These are phyloP conservation scores for Sebastes aleutianus DNA, from an alignment of 2,797 vertebrate species.

Conservation along the genomic window DNA sequence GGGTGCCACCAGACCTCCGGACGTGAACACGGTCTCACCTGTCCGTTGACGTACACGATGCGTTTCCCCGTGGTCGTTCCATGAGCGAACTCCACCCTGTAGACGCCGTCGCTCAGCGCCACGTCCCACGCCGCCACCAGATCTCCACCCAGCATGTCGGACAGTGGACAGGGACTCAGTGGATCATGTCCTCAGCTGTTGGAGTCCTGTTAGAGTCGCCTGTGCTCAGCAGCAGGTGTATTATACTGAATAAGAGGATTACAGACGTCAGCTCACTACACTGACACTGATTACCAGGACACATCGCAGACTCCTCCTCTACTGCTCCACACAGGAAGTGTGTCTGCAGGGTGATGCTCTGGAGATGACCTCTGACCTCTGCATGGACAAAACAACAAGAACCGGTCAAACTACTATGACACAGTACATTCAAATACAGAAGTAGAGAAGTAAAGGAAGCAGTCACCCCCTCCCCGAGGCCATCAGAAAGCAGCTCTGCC, in stretches of 20 bases:
- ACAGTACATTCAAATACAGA: too few relatives aligned
- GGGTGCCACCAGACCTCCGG: too few relatives aligned
- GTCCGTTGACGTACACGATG: slow-evolving; percentile 89
- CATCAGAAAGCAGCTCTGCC: too few relatives aligned
- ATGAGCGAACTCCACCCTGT: slow-evolving; percentile 93
- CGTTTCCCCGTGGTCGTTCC: slow-evolving; percentile 94
- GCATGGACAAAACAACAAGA: background rate
- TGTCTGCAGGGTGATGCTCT: too few relatives aligned
- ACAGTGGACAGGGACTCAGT: fast-evolving
- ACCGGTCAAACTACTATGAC: too few relatives aligned
- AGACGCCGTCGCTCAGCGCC: slow-evolving; percentile 89
- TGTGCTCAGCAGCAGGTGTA: too few relatives aligned
- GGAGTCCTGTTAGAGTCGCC: too few relatives aligned
- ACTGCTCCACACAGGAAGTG: background rate
- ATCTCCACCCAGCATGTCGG: slow-evolving; percentile 81
- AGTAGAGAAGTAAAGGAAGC: too few relatives aligned
- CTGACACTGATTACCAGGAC: background rate
- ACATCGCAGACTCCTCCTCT: background rate
- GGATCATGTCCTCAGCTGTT: too few relatives aligned
- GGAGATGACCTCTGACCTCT: background rate
- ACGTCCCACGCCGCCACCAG: slow-evolving; percentile 92
- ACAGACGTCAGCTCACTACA: too few relatives aligned
- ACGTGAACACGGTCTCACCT: slow-evolving; percentile 70
- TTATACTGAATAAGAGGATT: too few relatives aligned
- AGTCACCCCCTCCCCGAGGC: too few relatives aligned